phyloP scores from a whole-genome alignment of 1,140 invertebrate species.

The Scaptomyza hsui region DNA sequence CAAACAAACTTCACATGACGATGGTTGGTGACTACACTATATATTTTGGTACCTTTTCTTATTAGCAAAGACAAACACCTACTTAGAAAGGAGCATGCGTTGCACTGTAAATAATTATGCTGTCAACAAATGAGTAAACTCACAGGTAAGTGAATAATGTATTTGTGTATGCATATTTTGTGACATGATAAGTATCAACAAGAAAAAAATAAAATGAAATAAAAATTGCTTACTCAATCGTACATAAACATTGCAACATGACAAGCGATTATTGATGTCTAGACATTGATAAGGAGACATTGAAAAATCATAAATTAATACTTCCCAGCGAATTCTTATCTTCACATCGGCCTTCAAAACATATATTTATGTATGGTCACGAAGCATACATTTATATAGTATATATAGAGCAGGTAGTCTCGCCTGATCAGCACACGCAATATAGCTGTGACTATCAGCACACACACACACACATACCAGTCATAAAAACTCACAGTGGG shows the following conservation, averaged over 20 bases:
- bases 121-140: too few species aligned
- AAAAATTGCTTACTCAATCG: too few species aligned
- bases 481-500: background rate
- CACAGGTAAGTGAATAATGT: too few species aligned
- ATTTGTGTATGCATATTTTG: too few species aligned
- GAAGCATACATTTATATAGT: background rate
- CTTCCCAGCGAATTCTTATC: background rate
- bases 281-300: too few species aligned
- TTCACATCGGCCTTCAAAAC: slow-evolving; percentile 11
- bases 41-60: background rate
- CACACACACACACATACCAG: background rate
- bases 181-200: too few species aligned
- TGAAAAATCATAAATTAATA: too few species aligned
- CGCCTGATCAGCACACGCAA: slow-evolving; percentile 19
- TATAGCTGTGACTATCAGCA: slow-evolving; percentile 21
- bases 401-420: background rate
- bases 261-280: too few species aligned
- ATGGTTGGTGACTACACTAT: background rate
- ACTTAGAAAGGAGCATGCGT: background rate
- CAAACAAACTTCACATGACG: background rate
- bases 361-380: background rate
- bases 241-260: too few species aligned
- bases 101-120: background rate
- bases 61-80: background rate
- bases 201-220: too few species aligned